Conservation (phyloP, 1,140 invertebrate species). For the roundworm (Caenorhabditis elegans) region DNA sequence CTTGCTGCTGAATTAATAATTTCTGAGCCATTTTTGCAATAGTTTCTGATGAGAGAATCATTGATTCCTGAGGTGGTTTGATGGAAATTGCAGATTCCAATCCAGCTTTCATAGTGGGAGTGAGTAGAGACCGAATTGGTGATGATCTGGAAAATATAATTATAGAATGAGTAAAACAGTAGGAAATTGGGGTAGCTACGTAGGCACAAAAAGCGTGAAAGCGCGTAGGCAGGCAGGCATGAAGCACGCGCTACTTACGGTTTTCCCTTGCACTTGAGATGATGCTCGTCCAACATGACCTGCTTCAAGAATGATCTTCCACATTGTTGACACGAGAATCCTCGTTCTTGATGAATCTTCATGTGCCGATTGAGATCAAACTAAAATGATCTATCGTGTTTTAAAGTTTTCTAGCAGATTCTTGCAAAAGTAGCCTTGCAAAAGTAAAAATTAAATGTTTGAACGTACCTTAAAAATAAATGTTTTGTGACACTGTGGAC, state of each 20-base stretch:
- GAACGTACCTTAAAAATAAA: constrained; percentile 71
- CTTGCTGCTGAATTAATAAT: constrained; percentile 28
- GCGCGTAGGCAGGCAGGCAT: too few species aligned
- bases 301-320: constrained; percentile 59
- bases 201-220: too few species aligned
- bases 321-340: constrained; percentile 51
- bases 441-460: not conserved
- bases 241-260: too few species aligned
- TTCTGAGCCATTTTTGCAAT: constrained; percentile 41
- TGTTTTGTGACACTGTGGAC: constrained; percentile 92
- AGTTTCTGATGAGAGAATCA: constrained; percentile 31
- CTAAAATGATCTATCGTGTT: not conserved
- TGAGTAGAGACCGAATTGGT: constrained; percentile 11
- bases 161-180: too few species aligned
- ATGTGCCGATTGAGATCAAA: constrained; percentile 66
- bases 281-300: constrained; percentile 57
- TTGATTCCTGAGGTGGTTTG: not conserved
- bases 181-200: too few species aligned
- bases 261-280: constrained; percentile 56
- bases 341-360: constrained; percentile 63
- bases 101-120: not conserved
- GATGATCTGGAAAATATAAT: not conserved
- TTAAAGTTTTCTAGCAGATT: too few species aligned
- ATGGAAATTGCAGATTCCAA: not conserved
- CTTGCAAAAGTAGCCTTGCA: too few species aligned